Percentiles rank a stretch among this genome's conserved stretches.
These are phyloP conservation scores for Papilio protenor DNA, from an alignment of 2,888 invertebrate species.

Conservation along the genomic window DNA sequence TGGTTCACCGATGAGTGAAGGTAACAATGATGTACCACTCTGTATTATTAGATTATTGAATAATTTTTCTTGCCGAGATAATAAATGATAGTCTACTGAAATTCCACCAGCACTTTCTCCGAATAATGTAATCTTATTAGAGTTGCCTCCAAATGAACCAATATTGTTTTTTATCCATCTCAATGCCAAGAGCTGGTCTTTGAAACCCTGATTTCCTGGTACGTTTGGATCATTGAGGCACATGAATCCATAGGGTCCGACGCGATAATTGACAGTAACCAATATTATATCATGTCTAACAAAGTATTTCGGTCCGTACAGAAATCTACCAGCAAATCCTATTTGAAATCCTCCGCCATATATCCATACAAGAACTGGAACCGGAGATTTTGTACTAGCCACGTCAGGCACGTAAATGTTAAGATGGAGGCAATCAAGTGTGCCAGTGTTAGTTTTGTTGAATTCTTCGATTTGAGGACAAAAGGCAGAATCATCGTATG, in stretches of 20 bases:
- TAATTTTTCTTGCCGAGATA: constrained; percentile 51
- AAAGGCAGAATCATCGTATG: constrained; percentile 55
- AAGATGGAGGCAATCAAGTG: constrained; percentile 83
- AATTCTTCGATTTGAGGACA: constrained; percentile 64
- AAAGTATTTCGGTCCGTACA: constrained; percentile 58
- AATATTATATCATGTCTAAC: constrained; percentile 52
- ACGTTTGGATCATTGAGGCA: constrained; percentile 53
- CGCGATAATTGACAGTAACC: constrained; percentile 57
- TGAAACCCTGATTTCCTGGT: constrained; percentile 61
- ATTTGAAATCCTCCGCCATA: constrained; percentile 65
- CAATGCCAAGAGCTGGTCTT: constrained; percentile 56
- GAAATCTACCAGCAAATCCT: constrained; percentile 59
- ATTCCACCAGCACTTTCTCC: constrained; percentile 56
- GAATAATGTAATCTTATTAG: constrained; percentile 53
- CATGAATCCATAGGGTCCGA: constrained; percentile 58
- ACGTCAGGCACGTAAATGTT: constrained; percentile 84
- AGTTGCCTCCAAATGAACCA: constrained; percentile 55
- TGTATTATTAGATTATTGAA: constrained; percentile 55
- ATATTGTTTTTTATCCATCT: constrained; percentile 59
- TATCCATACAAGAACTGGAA: constrained; percentile 69
- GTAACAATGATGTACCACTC: constrained; percentile 53
- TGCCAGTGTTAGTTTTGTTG: constrained; percentile 58
- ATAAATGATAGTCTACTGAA: constrained; percentile 53
- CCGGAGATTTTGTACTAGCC: constrained; percentile 47
- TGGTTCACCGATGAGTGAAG: constrained; percentile 47